Percentiles rank a stretch among this genome's conserved stretches.
phyloP scores from a whole-genome alignment of 2,888 invertebrate species.

The Agriopis marginaria region DNA sequence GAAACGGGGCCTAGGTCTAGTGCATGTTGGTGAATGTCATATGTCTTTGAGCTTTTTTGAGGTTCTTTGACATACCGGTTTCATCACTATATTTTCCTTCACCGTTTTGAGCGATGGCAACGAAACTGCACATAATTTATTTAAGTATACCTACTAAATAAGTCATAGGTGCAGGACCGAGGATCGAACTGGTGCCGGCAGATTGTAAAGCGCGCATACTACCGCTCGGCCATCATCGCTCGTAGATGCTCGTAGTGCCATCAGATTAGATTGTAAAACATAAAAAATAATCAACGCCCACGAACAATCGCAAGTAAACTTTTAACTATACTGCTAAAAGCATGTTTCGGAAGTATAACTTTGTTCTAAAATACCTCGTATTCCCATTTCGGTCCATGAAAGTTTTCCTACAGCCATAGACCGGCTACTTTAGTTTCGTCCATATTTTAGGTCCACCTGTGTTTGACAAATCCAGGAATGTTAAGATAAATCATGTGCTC shows the following conservation, averaged over 20 bases:
- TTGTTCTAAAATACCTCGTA: slow-evolving; percentile 26
- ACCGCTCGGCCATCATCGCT: no score
- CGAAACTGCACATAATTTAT: no score
- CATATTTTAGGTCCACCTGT: slow-evolving; percentile 48
- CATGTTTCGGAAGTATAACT: slow-evolving; percentile 3
- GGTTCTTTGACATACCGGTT: no score
- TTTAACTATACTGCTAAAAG: slow-evolving; percentile 9
- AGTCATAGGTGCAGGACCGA: no score
- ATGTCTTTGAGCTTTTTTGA: no score
- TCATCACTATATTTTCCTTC: no score
- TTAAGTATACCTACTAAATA: no score
- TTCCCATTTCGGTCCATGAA: slow-evolving; percentile 32
- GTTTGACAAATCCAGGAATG: slow-evolving; percentile 47
- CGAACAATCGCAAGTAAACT: not conserved
- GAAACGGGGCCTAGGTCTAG: no score
- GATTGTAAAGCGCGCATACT: no score
- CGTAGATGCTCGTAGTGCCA: not conserved
- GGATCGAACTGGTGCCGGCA: no score
- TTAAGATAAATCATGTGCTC: slow-evolving; percentile 46
- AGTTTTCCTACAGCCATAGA: slow-evolving; percentile 22
- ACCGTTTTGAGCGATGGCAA: no score
- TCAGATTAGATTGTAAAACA: not conserved
- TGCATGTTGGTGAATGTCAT: no score
- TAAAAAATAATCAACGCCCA: not conserved
- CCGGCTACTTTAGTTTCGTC: slow-evolving; percentile 38